Base-by-base conservation (phyloP, 2,888 invertebrate genomes). In the Heliconius ismenius region DNA sequence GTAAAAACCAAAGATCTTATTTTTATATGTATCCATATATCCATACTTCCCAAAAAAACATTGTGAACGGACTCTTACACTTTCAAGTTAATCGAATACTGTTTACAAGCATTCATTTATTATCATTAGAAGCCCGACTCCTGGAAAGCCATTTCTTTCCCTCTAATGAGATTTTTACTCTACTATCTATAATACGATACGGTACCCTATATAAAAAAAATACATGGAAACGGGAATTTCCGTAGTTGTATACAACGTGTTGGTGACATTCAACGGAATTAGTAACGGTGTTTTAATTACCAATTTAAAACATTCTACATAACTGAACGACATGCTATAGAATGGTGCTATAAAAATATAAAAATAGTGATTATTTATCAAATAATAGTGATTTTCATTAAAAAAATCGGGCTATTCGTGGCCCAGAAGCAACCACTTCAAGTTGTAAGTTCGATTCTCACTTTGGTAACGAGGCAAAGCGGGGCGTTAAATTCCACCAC, bases 31-130 rank as follows among this genome's bases (percentile, higher is more conserved):
- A 49, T n/a, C 28, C 28, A 58, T 58, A n/a, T 24, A 3, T 24
- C 4, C 4, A 11, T 24, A 60, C 60, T 60, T 11, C 58, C 10
- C 11, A 11, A 60, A 9, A 54, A 7, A 32, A 36, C 75, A 70
- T 62, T 76, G 60, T 73, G n/a, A 69, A 54, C 32, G 60, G 13
- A 24, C 43, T 70, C 64, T 76, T 78, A 78, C 63, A 78, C 74
- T 78, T 68, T 78, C 76, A 74, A 79, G 76, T 76, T 79, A 79
- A 79, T 79, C 76, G 79, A 79, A 79, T 78, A 78, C 74, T 78
- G 78, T 79, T 79, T 78, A 79, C 78, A 75, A 72, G 73, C 68
- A 74, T 74, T 76, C 79, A 79, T 79, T 79, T 79, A 77, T 79
- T 78, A 78, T 76, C 79, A 79, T 79, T 78, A 79, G 74, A 63